Base-by-base conservation (phyloP, 2,797 vertebrate genomes). In the Cryptoblepharus egeriae region DNA sequence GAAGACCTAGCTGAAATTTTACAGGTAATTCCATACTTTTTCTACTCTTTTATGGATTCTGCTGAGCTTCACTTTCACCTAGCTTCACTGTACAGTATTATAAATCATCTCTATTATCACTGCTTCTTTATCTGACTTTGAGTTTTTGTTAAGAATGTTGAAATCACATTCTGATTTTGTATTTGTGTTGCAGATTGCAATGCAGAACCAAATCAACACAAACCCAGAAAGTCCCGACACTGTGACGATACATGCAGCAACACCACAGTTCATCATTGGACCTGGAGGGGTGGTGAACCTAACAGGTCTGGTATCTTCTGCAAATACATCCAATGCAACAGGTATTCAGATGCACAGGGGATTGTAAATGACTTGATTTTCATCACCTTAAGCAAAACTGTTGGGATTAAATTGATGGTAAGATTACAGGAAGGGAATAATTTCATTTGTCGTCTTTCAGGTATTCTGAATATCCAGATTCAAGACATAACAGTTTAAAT, bases 161-260 rank as follows among this genome's bases (percentile, higher is more conserved):
- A 60, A 64, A 64, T 35, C 22, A 30, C 12, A 1, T 73, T 6
- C 10, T 58, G 1, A 11, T 87, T 13, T 81, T 88, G 13, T 83
- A 86, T 90, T 89, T 94, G 30, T 91, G 20, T 60, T 85, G 68
- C 84, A 98, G 97, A 97, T 97, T 92, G 97, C 97, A 78, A 98
- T 97, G 97, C 96, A 97, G 94, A 98, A 97, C 93, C 97, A 98
- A 94, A 97, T 97, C 92, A 98, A 97, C 78, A 97, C 97, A 1
- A 97, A 97, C 84, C 96, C 96, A 1, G 97, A 97, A 94, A 97
- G 96, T 60, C 96, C 97, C 0, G 97, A 97, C 91, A 96, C 97
- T 76, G 95, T 98, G 95, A 97, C 96, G 18, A 96, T 98, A 90
- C 97, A 97, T 26, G 93, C 96, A 3, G 96, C 97, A 10, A 95